A percentile compares a stretch with the other conserved stretches of the same genome.
phyloP scores from a whole-genome alignment of 1,140 invertebrate genomes.

The Pseudomyrmex sp. region DNA sequence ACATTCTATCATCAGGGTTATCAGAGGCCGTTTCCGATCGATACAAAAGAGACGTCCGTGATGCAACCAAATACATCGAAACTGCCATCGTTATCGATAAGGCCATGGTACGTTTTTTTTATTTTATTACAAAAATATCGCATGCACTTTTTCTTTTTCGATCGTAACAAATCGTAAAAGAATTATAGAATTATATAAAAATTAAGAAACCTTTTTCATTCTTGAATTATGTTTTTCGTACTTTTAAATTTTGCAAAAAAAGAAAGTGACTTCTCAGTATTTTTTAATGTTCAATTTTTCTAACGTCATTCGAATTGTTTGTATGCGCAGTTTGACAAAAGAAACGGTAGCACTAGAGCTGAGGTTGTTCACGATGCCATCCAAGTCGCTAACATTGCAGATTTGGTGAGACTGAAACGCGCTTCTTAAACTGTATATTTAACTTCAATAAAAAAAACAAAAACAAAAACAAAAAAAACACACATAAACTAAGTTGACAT shows the following conservation, averaged over 20 bases:
- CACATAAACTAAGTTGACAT: neutral
- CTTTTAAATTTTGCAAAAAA: neutral
- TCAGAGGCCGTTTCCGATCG: slow-evolving; percentile 85
- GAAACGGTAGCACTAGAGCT: slow-evolving; percentile 94
- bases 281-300: neutral
- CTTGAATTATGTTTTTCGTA: too few relatives aligned
- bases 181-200: neutral
- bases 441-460: too few relatives aligned
- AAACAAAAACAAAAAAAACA: too few relatives aligned
- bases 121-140: neutral
- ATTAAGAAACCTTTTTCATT: neutral
- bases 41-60: slow-evolving; percentile 92
- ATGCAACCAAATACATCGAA: slow-evolving; percentile 96
- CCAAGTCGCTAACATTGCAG: slow-evolving; percentile 98
- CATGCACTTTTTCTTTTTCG: too few relatives aligned
- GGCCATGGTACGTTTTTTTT: slow-evolving; percentile 89
- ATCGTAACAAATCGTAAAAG: neutral
- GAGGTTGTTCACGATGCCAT: slow-evolving; percentile 97
- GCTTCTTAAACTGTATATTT: neutral
- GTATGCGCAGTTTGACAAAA: slow-evolving; percentile 91
- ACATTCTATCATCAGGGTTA: slow-evolving; percentile 82
- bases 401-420: slow-evolving; percentile 88
- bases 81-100: slow-evolving; percentile 96
- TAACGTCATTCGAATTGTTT: slow-evolving; percentile 16
- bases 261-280: neutral